A percentile compares a stretch with the other conserved stretches of the same genome.
phyloP scores from a whole-genome alignment of 2,113 vertebrate species.

The Nycticryphes semicollaris region DNA sequence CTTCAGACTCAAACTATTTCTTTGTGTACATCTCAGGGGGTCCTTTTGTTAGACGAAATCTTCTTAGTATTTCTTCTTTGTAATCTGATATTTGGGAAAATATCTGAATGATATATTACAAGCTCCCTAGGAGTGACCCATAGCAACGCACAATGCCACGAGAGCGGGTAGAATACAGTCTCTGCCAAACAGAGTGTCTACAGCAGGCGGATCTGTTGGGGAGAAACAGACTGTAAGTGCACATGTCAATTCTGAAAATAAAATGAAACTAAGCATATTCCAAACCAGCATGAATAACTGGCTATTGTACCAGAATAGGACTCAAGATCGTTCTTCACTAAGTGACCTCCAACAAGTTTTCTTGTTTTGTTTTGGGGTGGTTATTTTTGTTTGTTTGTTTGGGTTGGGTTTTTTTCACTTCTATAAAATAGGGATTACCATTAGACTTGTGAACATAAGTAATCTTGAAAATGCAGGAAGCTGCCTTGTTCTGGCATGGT shows the following conservation, averaged over 20 bases:
- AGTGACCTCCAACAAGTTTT: neutral
- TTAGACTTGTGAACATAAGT: neutral
- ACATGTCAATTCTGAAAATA: neutral
- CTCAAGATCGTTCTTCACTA: neutral
- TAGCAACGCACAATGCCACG: neutral
- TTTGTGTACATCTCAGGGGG: neutral
- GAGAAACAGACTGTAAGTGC: neutral
- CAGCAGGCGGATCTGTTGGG: neutral
- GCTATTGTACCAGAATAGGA: neutral
- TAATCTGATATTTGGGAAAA: neutral
- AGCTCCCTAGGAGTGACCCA: neutral
- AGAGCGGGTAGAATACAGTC: rapidly evolving
- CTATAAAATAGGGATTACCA: neutral
- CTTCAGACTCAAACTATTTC: neutral
- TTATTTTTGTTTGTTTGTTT: neutral
- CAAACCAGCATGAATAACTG: neutral
- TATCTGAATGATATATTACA: neutral
- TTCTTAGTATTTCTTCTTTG: neutral
- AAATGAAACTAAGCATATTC: neutral
- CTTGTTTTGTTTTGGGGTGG: too few relatives aligned
- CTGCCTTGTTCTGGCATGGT: neutral
- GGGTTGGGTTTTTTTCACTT: neutral
- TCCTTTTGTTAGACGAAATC: neutral
- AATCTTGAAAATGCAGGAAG: neutral
- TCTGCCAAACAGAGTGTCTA: neutral